Evolutionary conservation across 1,140 invertebrate genomes (phyloP).

Genomic region (Anastatus disparis): DNA sequence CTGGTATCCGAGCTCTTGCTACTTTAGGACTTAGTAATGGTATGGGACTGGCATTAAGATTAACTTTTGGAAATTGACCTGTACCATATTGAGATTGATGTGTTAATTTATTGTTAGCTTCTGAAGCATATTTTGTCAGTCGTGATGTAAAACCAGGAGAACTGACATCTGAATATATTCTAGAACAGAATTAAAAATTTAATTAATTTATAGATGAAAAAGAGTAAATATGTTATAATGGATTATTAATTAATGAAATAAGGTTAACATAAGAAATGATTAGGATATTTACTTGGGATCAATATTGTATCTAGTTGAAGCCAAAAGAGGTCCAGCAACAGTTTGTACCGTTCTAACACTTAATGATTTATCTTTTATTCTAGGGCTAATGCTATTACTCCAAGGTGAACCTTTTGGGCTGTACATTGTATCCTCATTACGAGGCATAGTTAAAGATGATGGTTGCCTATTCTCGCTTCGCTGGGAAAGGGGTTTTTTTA

Average conservation of each 20-base stretch:
- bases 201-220: background rate
- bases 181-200: slow-evolving; percentile 37
- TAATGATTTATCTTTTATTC: slow-evolving; percentile 48
- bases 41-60: slow-evolving; percentile 57
- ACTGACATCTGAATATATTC: slow-evolving; percentile 58
- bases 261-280: too few species aligned
- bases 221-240: too few species aligned
- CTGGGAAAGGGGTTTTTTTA: slow-evolving; percentile 21
- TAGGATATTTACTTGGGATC: slow-evolving; percentile 58
- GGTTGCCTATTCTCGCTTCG: slow-evolving; percentile 39
- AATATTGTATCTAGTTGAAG: slow-evolving; percentile 63
- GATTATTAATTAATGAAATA: too few species aligned
- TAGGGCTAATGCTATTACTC: slow-evolving; percentile 54
- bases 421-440: slow-evolving; percentile 48
- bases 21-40: slow-evolving; percentile 57
- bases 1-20: slow-evolving; percentile 52
- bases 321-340: slow-evolving; percentile 58
- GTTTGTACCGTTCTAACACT: slow-evolving; percentile 57
- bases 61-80: slow-evolving; percentile 64
- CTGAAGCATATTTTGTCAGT: slow-evolving; percentile 62
- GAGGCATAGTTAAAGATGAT: slow-evolving; percentile 23
- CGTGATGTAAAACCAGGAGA: slow-evolving; percentile 62
- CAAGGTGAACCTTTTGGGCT: slow-evolving; percentile 53
- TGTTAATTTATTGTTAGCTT: slow-evolving; percentile 57
- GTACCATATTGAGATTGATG: slow-evolving; percentile 60